Percentiles rank a stretch among this genome's conserved stretches.
phyloP scores from a whole-genome alignment of 2,797 vertebrate species.

The Cossypha dichroa region DNA sequence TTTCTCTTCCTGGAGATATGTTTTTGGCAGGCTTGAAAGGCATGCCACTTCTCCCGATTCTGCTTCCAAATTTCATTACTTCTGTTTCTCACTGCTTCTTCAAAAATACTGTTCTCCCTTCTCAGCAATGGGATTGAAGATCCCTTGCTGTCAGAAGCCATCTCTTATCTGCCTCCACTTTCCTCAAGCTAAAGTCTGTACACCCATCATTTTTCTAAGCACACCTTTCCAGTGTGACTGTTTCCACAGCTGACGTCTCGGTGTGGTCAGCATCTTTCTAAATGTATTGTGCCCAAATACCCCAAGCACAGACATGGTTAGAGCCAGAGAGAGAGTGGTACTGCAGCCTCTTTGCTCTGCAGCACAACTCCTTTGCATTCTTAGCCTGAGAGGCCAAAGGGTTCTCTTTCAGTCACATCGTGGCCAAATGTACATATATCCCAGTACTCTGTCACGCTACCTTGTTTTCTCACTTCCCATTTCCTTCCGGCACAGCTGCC shows the following conservation, averaged over 20 bases:
- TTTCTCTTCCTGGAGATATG: background rate
- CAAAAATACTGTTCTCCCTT: background rate
- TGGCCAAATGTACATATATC: background rate
- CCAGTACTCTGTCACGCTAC: background rate
- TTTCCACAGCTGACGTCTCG: background rate
- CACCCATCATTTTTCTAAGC: background rate
- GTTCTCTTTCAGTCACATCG: background rate
- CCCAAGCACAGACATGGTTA: accelerated
- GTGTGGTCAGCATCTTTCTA: background rate
- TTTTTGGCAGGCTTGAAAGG: background rate
- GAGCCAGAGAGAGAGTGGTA: background rate
- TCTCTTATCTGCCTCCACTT: background rate
- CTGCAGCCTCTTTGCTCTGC: background rate
- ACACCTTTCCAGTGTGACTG: background rate
- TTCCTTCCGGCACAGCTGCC: background rate
- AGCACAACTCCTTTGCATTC: background rate
- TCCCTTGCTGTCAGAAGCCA: background rate
- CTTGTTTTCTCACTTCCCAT: background rate
- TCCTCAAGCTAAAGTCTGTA: background rate
- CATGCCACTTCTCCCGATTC: background rate
- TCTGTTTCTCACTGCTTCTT: background rate
- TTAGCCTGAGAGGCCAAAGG: background rate
- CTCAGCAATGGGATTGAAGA: background rate
- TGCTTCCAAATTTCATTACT: background rate
- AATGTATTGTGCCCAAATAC: accelerated